These are phyloP conservation scores for Chaitophorus viminalis DNA, from an alignment of 2,888 invertebrate genomes.

Conservation along the genomic window DNA sequence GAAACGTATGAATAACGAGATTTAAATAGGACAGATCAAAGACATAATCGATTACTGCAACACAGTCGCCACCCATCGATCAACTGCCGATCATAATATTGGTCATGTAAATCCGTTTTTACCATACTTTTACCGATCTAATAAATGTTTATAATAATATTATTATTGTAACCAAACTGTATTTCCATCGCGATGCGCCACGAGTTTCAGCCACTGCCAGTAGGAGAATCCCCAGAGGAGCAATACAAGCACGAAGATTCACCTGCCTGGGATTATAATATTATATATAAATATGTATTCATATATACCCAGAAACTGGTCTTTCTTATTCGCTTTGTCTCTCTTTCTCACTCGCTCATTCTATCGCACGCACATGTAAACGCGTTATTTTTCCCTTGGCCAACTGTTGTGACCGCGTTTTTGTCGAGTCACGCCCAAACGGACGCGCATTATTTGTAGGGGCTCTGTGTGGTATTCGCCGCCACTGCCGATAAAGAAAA, in stretches of 20 bases:
- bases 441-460: conserved; percentile 63
- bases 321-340: conserved; percentile 22
- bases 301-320: conserved; percentile 45
- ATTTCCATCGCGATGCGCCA: background rate
- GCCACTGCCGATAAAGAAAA: conserved; percentile 7
- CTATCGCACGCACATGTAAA: background rate
- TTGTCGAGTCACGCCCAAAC: conserved; percentile 63
- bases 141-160: background rate
- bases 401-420: conserved; percentile 60
- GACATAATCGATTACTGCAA: background rate
- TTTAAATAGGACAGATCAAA: background rate
- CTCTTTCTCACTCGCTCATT: conserved; percentile 41
- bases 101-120: conserved; percentile 41
- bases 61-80: conserved; percentile 37
- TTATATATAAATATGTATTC: background rate
- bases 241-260: conserved; percentile 44
- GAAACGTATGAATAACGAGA: conserved; percentile 3
- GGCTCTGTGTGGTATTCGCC: conserved; percentile 50
- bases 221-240: conserved; percentile 48
- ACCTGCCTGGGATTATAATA: conserved; percentile 45
- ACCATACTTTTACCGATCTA: conserved; percentile 21
- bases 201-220: background rate
- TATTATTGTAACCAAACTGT: conserved; percentile 14
- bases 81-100: conserved; percentile 58
- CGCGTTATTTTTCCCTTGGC: conserved; percentile 32